These are phyloP conservation scores for Cinclus mexicanus DNA, from an alignment of 2,113 vertebrate genomes.

Conservation along the genomic window DNA sequence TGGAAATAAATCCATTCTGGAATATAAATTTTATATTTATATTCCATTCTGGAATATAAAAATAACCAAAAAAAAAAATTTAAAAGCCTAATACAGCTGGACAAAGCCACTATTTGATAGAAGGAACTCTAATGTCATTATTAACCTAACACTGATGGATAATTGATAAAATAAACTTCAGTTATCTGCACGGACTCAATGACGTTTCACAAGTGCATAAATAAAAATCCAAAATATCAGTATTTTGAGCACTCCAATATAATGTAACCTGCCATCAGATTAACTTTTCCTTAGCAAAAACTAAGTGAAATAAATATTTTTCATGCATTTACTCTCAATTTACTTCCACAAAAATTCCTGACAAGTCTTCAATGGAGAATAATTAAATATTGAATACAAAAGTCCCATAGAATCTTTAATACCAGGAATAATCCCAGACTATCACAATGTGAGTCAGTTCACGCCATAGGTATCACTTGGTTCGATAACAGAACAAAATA, in stretches of 20 bases:
- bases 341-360: neutral
- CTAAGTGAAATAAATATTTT: neutral
- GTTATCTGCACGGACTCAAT: neutral
- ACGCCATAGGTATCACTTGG: accelerated
- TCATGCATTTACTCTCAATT: neutral
- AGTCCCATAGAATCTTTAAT: neutral
- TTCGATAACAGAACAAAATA: neutral
- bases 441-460: neutral
- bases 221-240: neutral
- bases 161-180: neutral
- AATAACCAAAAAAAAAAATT: neutral
- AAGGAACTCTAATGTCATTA: neutral
- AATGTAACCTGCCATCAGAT: neutral
- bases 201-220: neutral
- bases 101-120: neutral
- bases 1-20: neutral
- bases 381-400: neutral
- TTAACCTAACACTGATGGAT: neutral
- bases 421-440: neutral
- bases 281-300: neutral
- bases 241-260: neutral
- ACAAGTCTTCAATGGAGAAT: neutral
- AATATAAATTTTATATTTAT: neutral
- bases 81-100: neutral
- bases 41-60: neutral